phyloP scores from a whole-genome alignment of 2,888 invertebrate species.

The Deroplatys truncata region DNA sequence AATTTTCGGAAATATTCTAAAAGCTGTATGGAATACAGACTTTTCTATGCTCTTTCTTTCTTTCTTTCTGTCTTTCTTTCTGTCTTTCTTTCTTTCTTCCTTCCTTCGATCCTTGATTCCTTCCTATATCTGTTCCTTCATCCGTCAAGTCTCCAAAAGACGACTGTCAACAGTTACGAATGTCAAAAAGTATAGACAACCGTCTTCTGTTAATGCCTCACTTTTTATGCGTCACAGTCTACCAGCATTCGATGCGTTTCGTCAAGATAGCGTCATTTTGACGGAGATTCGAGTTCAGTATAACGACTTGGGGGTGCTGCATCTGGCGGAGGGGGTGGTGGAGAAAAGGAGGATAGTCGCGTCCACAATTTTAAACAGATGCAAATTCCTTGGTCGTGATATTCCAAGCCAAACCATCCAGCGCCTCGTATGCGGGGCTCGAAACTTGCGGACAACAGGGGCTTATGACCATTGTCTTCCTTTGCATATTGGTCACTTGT shows the following conservation, averaged over 20 bases:
- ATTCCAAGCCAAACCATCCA: neutral
- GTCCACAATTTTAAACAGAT: conserved; percentile 19
- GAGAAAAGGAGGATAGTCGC: neutral
- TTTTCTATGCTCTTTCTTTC: no score
- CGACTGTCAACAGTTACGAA: neutral
- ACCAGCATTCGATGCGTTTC: neutral
- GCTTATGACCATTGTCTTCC: neutral
- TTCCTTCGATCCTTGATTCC: no score
- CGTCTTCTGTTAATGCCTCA: neutral
- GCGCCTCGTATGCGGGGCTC: neutral
- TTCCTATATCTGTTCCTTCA: neutral
- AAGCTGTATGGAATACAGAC: no score
- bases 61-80: no score
- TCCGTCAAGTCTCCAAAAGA: neutral
- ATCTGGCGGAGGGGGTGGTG: neutral
- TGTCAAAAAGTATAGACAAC: neutral
- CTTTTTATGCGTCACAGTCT: neutral
- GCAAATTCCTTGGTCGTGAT: conserved; percentile 13
- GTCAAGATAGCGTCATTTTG: conserved; percentile 14
- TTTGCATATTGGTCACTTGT: no score
- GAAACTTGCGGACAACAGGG: neutral
- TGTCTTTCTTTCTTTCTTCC: neutral
- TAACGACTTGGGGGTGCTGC: conserved; percentile 3
- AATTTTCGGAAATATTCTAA: no score
- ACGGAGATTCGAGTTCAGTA: conserved; percentile 5